These are phyloP conservation scores for Falco naumanni DNA, from an alignment of 2,797 vertebrate genomes.

Conservation along the genomic window DNA sequence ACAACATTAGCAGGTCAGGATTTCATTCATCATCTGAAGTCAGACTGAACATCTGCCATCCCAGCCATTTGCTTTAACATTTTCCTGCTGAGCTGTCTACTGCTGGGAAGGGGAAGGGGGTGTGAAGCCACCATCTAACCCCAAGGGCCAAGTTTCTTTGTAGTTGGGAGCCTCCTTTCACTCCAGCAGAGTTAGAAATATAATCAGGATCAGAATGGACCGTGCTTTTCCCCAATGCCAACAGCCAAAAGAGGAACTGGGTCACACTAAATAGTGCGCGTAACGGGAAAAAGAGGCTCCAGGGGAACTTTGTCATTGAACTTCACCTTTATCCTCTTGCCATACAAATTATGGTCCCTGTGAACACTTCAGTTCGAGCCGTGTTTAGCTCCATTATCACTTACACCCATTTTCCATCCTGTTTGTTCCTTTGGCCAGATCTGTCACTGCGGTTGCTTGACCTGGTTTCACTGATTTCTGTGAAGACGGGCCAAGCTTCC, in stretches of 20 bases:
- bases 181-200: neutral
- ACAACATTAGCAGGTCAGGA: neutral
- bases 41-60: slow-evolving; percentile 3
- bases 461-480: slow-evolving; percentile 14
- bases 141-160: neutral
- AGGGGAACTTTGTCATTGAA: slow-evolving; percentile 1
- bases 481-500: slow-evolving; percentile 6
- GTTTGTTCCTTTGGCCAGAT: neutral
- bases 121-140: neutral
- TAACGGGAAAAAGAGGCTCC: neutral
- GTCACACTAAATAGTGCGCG: neutral
- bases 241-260: neutral
- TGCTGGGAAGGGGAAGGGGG: neutral
- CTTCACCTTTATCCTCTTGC: slow-evolving; percentile 12
- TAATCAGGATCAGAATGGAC: neutral
- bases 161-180: neutral
- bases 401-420: neutral
- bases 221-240: neutral
- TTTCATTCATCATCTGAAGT: neutral
- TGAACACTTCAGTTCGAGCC: neutral
- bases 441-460: neutral
- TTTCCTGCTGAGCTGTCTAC: neutral
- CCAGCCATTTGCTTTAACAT: neutral
- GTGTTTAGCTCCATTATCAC: slow-evolving; percentile 23
- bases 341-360: neutral